Evolutionary conservation across 64 coral and sea anemone species (phyloP).

Genomic region (Catalaphyllia jardinei): DNA sequence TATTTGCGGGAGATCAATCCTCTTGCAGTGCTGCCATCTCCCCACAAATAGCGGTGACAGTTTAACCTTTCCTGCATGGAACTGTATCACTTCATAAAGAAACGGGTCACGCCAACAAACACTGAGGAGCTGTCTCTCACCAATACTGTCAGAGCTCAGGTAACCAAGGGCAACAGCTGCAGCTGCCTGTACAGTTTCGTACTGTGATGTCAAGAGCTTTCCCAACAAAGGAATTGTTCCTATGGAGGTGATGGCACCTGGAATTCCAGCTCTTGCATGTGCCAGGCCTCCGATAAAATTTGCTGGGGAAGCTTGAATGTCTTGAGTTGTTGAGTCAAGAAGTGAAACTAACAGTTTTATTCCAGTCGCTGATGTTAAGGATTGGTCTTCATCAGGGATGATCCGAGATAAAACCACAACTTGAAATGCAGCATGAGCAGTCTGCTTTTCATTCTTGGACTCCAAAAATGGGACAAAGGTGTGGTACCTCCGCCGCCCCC

Average conservation of each 20-base stretch:
- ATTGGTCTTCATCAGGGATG: constrained; percentile 94
- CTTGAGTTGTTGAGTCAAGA: constrained; percentile 72
- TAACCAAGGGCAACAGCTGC: constrained; percentile 91
- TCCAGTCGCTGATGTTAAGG: constrained; percentile 78
- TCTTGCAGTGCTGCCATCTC: constrained; percentile 95
- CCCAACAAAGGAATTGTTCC: constrained; percentile 74
- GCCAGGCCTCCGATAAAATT: constrained; percentile 94
- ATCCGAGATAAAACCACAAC: constrained; percentile 88
- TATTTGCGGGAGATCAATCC: constrained; percentile 81
- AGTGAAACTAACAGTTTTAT: constrained; percentile 85
- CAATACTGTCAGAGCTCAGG: constrained; percentile 80
- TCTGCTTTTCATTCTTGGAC: constrained; percentile 66
- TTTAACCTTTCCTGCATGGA: constrained; percentile 91
- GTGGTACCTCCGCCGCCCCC: constrained; percentile 81
- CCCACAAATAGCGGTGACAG: constrained; percentile 92
- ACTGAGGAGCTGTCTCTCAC: constrained; percentile 88
- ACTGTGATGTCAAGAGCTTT: constrained; percentile 85
- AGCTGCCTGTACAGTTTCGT: constrained; percentile 79
- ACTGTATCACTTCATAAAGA: constrained; percentile 88
- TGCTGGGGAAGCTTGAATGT: constrained; percentile 72
- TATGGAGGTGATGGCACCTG: constrained; percentile 91
- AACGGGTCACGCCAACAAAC: constrained; percentile 90
- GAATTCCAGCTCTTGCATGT: constrained; percentile 91
- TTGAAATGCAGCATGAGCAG: constrained; percentile 94
- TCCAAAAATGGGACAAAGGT: constrained; percentile 78